A percentile compares a stretch with the other conserved stretches of the same genome.
Conservation (phyloP, 2,113 vertebrate genomes). For the Ictalurus furcatus region DNA sequence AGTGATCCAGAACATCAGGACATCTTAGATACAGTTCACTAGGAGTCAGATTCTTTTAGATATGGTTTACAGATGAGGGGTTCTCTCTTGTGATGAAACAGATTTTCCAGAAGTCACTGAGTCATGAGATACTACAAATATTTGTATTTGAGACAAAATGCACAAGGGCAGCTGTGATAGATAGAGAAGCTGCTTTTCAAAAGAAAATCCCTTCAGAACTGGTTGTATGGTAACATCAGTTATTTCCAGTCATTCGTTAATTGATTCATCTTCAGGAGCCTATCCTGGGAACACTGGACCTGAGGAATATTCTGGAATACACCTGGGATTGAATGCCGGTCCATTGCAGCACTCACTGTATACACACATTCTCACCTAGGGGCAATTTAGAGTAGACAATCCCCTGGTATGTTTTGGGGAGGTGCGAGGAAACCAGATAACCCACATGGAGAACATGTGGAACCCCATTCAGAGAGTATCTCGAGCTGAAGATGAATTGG, state of each 20-base stretch:
- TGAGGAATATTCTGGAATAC: not conserved
- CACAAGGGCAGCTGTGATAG: not conserved
- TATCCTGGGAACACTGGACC: not conserved
- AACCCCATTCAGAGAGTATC: not conserved
- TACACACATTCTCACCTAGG: not conserved
- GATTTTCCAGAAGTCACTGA: not conserved
- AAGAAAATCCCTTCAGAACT: not conserved
- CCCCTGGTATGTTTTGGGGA: not conserved
- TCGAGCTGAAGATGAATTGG: not conserved
- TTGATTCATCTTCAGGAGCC: not conserved
- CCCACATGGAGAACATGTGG: not conserved
- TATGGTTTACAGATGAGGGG: not conserved
- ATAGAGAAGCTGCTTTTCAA: not conserved
- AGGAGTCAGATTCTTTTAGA: conserved; percentile 23
- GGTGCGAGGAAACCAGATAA: not conserved
- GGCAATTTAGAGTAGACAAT: not conserved
- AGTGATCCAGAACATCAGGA: conserved; percentile 52
- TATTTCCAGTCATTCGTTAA: not conserved
- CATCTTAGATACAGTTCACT: conserved; percentile 38
- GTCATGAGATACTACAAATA: not conserved
- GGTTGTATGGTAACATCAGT: not conserved
- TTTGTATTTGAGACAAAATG: not conserved
- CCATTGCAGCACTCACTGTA: not conserved
- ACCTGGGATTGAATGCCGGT: not conserved
- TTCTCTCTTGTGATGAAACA: not conserved